Evolutionary conservation across 37 sponge, comb jelly and placozoan genomes (phyloP).

Genomic region (Agelas oroides): DNA sequence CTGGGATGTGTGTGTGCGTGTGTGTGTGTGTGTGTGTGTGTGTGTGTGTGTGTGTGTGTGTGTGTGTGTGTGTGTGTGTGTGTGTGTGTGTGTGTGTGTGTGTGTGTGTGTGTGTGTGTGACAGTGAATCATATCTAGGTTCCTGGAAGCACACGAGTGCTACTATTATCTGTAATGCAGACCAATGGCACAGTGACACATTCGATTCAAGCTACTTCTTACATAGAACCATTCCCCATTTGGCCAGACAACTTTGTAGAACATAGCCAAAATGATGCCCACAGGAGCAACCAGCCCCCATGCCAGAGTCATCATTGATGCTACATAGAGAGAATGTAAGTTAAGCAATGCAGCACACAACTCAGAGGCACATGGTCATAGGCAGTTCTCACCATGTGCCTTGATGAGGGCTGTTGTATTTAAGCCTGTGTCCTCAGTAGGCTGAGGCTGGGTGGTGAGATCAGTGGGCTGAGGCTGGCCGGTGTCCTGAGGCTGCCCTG

Average conservation of each 20-base stretch:
- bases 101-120: no score
- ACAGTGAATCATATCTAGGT: no score
- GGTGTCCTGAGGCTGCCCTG: no score
- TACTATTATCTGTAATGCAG: no score
- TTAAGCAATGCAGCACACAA: background rate
- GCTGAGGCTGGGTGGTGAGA: no score
- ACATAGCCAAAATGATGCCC: constrained; percentile 66
- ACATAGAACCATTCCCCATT: constrained; percentile 84
- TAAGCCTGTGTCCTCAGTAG: background rate
- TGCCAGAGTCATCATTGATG: constrained; percentile 55
- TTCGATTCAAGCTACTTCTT: constrained; percentile 16
- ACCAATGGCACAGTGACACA: no score
- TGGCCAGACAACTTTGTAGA: constrained; percentile 69
- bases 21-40: background rate
- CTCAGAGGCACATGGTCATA: background rate
- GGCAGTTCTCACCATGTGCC: constrained; percentile 9
- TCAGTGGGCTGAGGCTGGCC: no score
- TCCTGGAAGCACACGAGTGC: no score
- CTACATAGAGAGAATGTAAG: constrained; percentile 1
- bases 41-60: no score
- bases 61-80: no score
- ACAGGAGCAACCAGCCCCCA: constrained; percentile 64
- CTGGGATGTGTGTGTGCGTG: background rate
- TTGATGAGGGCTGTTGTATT: constrained; percentile 33
- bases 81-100: no score